Evolutionary conservation across 1,140 invertebrate species (phyloP).

Genomic region (Brachionus sp.): DNA sequence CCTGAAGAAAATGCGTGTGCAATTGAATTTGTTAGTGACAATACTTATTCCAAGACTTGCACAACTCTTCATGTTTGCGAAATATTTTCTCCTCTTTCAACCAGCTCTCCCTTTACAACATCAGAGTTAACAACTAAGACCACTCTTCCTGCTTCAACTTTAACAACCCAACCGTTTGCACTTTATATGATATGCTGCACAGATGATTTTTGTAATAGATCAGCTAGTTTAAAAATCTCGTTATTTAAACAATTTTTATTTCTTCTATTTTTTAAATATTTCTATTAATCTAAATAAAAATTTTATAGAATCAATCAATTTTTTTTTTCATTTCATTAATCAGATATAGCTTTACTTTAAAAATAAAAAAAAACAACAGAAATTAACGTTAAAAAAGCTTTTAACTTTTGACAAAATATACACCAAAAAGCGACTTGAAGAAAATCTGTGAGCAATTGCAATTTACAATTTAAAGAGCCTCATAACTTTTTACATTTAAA

Average conservation of each 20-base stretch:
- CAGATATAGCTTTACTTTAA: no score
- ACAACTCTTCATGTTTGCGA: not conserved
- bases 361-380: no score
- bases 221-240: not conserved
- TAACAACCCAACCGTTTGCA: not conserved
- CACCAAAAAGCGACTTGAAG: no score
- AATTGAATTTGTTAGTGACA: conserved; percentile 5
- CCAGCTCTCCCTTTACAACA: not conserved
- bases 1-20: conserved; percentile 16
- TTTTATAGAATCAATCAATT: not conserved
- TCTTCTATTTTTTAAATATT: not conserved
- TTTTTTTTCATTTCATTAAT: no score
- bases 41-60: not conserved
- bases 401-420: no score
- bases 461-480: no score
- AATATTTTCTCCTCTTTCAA: not conserved
- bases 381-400: no score
- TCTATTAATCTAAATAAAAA: not conserved
- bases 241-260: not conserved
- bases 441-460: no score
- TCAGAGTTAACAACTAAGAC: not conserved
- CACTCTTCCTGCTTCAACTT: not conserved
- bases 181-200: not conserved
- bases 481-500: no score
- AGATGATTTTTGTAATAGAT: not conserved